phyloP scores from a whole-genome alignment of 2,888 invertebrate genomes.

The Nemoura dubitans region DNA sequence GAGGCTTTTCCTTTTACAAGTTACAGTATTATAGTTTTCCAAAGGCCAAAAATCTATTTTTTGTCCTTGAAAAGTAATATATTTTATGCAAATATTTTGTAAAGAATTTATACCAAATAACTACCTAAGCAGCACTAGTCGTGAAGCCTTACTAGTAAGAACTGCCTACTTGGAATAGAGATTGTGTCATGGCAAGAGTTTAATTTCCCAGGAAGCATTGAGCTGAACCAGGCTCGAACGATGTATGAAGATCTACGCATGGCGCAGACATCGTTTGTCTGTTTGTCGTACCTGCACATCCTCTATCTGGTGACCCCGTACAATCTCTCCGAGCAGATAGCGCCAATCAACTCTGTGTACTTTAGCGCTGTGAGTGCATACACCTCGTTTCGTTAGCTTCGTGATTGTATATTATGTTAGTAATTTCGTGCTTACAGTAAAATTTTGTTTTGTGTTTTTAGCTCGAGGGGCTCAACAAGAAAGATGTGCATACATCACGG shows the following conservation, averaged over 20 bases:
- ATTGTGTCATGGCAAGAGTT: no score
- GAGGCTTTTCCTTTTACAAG: no score
- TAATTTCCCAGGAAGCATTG: conserved; percentile 76
- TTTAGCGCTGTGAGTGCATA: conserved; percentile 67
- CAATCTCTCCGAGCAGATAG: conserved; percentile 68
- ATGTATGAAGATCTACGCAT: conserved; percentile 78
- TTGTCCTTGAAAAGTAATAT: no score
- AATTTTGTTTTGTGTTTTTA: conserved; percentile 42
- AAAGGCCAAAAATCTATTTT: no score
- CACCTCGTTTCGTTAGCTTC: no score
- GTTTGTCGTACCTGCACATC: conserved; percentile 84
- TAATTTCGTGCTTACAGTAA: no score
- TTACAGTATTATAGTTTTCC: background rate
- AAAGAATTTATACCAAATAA: no score
- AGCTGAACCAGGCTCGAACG: conserved; percentile 73
- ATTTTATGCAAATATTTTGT: no score
- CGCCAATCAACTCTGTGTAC: conserved; percentile 65
- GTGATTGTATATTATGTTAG: no score
- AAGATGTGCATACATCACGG: conserved; percentile 75
- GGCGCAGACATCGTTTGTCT: conserved; percentile 79
- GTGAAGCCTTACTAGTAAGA: no score
- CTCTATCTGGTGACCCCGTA: conserved; percentile 88
- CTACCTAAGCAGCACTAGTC: no score
- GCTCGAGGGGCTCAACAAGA: conserved; percentile 65
- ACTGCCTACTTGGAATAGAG: no score